These are phyloP conservation scores for Boloria selene DNA, from an alignment of 2,888 invertebrate species.

Conservation along the genomic window DNA sequence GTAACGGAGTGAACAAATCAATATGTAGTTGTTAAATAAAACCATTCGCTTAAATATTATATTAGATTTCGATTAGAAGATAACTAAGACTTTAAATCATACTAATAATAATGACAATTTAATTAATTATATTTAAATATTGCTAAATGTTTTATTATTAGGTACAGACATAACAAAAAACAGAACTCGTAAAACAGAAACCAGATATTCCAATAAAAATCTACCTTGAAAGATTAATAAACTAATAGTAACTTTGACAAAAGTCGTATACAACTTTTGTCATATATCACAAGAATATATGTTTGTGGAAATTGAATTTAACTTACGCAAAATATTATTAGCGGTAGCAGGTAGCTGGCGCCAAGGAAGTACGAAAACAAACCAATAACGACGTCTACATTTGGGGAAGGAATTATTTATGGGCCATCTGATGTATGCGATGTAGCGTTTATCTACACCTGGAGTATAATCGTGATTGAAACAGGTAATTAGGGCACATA, in stretches of 20 bases:
- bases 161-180: too few relatives aligned
- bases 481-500: not conserved
- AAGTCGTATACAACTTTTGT: slow-evolving; percentile 2
- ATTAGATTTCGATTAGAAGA: too few relatives aligned
- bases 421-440: slow-evolving; percentile 20
- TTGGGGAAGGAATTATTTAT: slow-evolving; percentile 26
- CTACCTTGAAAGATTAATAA: too few relatives aligned
- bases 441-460: slow-evolving; percentile 12
- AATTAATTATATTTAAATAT: too few relatives aligned
- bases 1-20: too few relatives aligned
- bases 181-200: too few relatives aligned
- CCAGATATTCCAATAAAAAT: too few relatives aligned
- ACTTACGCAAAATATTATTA: slow-evolving; percentile 18
- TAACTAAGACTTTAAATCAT: too few relatives aligned
- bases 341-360: slow-evolving; percentile 21
- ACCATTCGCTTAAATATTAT: too few relatives aligned
- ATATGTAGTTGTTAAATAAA: too few relatives aligned
- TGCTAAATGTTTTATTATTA: too few relatives aligned
- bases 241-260: not conserved
- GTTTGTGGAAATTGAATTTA: slow-evolving; percentile 6
- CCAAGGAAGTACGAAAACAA: slow-evolving; percentile 20
- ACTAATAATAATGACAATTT: too few relatives aligned
- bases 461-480: not conserved
- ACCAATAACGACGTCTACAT: slow-evolving; percentile 26
- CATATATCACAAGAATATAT: slow-evolving; percentile 12